Evolutionary conservation across 2,113 vertebrate species (phyloP), one percentile per base, ranked within the genome.

Genomic region (Indri indri): DNA sequence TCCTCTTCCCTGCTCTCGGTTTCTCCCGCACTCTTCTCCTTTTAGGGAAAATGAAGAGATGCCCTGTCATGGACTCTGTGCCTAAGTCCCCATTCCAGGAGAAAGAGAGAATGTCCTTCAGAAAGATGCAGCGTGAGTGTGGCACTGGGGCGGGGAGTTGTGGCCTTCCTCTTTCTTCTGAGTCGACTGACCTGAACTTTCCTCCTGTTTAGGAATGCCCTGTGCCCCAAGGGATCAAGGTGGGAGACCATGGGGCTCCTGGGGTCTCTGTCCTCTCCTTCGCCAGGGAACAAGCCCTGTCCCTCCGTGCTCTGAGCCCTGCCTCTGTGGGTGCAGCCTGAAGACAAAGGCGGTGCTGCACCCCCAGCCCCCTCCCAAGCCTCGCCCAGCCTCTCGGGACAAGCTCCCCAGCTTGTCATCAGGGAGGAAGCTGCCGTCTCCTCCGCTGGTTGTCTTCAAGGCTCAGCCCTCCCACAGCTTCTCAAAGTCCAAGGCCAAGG

Each of bases 321-420:
- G 95, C 23, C 89, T 97, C 86, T 97, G 96, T 47, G 94, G 96
- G 42, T 97, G 97, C 70, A 90, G 92, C n/a, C 83, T 95, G 77
- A 93, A 82, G 32, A 91, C 73, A 9, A 96, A 92, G 37, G 85
- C 30, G 0, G 34, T 94, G 42, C 37, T 94, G 73, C 82, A 70
- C 1, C 86, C 91, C 3, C 16, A 25, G 61, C 91, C 91, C 45
- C 32, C 80, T 5, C 42, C 73, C 6, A 14, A 27, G 37, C 8
- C 57, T 5, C 8, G 2, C 14, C 34, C 9, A 6, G 9, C 23
- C 40, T 50, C 77, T 32, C 25, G 0, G 30, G 22, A n/a, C n/a
- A n/a, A 5, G 2, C 13, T 34, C 22, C 63, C 87, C 63, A 79
- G 1, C 16, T 66, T 93, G 59, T 27, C n/a, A 0, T 4, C 80